Base-by-base conservation (phyloP, 2,888 invertebrate species). In the Xanthorhoe designata region DNA sequence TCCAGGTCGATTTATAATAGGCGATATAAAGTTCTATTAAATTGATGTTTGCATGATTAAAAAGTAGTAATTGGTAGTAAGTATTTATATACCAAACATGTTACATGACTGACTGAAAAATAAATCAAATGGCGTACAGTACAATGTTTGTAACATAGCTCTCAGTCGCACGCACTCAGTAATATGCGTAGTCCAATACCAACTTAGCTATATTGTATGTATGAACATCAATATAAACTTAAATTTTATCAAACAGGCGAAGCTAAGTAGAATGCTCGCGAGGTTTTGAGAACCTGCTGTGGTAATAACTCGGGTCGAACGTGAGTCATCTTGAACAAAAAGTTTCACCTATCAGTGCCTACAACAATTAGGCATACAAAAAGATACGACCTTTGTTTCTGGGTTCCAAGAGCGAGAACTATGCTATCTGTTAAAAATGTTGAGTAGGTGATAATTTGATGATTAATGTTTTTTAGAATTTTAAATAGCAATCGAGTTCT, bases 251-350 rank as follows among this genome's bases (percentile, higher is more conserved):
- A 17, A 13, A 45, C 45, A 15, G 47, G 8, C 47, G 15, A 15
- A 45, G 47, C 17, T 7, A n/a, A n/a, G n/a, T n/a, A 15, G 9
- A n/a, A 15, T 3, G n/a, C 35, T 19, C 35, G 18, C 15, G 38
- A 58, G 50, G 35, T 59, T 50, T 50, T 50, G 19, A 50, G 19
- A 47, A 47, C 8, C 50, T 19, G 18, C 19, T 50, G 32, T 32
- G 38, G 38, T 51, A 51, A 24, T 38, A 51, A 38, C 58, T 50
- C 50, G 38, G 51, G 38, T 18, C 57, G 13, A 3, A 13, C 38
- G 53, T 61, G 61, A 53, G 53, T 61, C 61, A 60, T 50, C 51
- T 17, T 10, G 15, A 64, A 60, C 62, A 56, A 68, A 64, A 57
- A 66, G 47, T 57, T 52, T 47, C 38, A 63, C 42, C 51, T 61